phyloP scores from a whole-genome alignment of 2,797 vertebrate genomes.

The Nyctalus aviator region DNA sequence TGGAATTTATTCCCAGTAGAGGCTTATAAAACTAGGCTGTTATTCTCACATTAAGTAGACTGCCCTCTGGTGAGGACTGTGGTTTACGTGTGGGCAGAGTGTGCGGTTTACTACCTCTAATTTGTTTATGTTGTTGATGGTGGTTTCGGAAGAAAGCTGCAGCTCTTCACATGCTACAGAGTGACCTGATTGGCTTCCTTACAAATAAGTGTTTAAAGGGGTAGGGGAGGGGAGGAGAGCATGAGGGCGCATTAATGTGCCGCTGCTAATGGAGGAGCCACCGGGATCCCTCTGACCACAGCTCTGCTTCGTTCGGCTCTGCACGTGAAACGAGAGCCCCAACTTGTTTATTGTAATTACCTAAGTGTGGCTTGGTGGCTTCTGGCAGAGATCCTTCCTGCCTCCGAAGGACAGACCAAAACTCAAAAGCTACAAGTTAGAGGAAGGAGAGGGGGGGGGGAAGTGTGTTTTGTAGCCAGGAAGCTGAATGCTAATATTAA shows the following conservation, averaged over 20 bases:
- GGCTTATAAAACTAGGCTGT: conserved; percentile 78
- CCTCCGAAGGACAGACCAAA: conserved; percentile 71
- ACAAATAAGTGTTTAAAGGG: conserved; percentile 34
- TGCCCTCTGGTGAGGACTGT: conserved; percentile 85
- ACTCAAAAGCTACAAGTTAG: conserved; percentile 42
- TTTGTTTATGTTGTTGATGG: conserved; percentile 83
- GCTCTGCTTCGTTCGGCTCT: conserved; percentile 39
- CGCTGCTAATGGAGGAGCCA: conserved; percentile 38
- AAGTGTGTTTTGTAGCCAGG: neutral
- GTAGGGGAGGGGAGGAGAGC: conserved; percentile 18
- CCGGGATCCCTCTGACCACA: conserved; percentile 63
- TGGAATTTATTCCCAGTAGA: conserved; percentile 80
- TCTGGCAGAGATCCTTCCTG: conserved; percentile 69
- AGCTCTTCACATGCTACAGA: conserved; percentile 65
- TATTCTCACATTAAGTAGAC: conserved; percentile 85
- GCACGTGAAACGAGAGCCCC: conserved; percentile 61
- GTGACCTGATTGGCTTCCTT: conserved; percentile 69
- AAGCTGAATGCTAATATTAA: conserved; percentile 6
- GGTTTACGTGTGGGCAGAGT: conserved; percentile 81
- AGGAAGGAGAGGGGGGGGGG: neutral
- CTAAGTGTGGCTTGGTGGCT: conserved; percentile 78
- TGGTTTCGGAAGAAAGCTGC: conserved; percentile 77
- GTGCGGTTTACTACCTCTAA: conserved; percentile 82
- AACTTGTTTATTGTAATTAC: conserved; percentile 76
- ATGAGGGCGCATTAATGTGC: conserved; percentile 67